Base-by-base conservation (phyloP, 2,797 vertebrate genomes). In the Melanotaenia trifasciata region DNA sequence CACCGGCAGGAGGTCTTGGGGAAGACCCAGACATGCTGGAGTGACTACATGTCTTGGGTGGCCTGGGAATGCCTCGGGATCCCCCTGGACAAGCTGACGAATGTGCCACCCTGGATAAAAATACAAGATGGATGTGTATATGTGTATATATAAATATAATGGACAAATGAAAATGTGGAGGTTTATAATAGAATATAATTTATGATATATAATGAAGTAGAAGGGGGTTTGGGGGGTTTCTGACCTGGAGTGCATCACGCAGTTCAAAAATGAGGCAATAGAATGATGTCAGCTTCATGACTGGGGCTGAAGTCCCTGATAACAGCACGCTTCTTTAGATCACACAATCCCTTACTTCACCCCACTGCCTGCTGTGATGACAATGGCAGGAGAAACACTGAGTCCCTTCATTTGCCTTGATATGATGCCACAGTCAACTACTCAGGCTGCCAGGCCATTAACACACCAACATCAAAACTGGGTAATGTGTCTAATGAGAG, bases 221-320 rank as follows among this genome's bases (percentile, higher is more conserved):
- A 47, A 14, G 4, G 18, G 24, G 35, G 67, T 43, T 64, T 78
- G 70, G 2, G 10, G 53, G 66, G 61, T 63, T 74, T 28, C 38
- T 78, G 83, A 81, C 67, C 81, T 64, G 57, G 26, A 65, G 83
- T 63, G 64, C 70, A 65, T 82, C 72, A 57, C 38, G 24, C 79
- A 58, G 70, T 70, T 80, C 69, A 60, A 28, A 60, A 85, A 75
- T 88, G 91, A 92, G 82, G 82, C 88, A 90, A 93, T 88, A 73
- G 67, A 64, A 63, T 93, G 92, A 93, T 85, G 88, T 93, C 91
- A 93, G 78, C 84, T 79, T 71, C 84, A 85, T 72, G 84, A 89
- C 67, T 14, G 36, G 51, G 70, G 54, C 74, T 81, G 78, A 80
- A 85, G 89, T 78, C 86, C 87, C 76, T 84, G 84, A 84, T 91